Conservation (phyloP, 2,888 invertebrate species). For the Melangyna quadrimaculata region DNA sequence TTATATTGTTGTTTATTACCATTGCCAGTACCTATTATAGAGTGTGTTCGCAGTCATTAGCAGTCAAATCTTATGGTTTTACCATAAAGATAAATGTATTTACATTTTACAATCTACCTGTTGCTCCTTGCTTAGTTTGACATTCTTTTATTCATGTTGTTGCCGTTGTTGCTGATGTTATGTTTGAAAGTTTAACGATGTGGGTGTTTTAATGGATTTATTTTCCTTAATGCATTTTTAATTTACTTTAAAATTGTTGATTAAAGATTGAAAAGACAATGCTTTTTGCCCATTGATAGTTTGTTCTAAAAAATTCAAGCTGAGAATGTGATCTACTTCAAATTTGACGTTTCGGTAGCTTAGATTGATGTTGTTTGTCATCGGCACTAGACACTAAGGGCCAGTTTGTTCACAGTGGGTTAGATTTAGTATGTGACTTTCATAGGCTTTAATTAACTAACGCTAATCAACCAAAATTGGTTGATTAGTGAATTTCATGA, state of each 20-base stretch:
- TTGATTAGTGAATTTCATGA: too few species aligned
- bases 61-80: slow-evolving; percentile 48
- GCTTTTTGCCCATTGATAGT: not conserved
- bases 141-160: slow-evolving; percentile 59
- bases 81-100: slow-evolving; percentile 50
- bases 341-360: not conserved
- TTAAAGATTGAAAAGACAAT: not conserved
- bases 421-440: too few species aligned
- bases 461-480: too few species aligned
- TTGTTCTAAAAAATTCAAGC: not conserved
- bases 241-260: not conserved
- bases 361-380: too few species aligned
- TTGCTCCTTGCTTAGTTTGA: slow-evolving; percentile 34
- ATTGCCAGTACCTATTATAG: not conserved
- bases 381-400: too few species aligned
- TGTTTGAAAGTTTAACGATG: not conserved
- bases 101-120: slow-evolving; percentile 60
- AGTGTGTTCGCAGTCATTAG: slow-evolving; percentile 57
- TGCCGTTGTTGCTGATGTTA: slow-evolving; percentile 12
- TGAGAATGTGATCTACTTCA: not conserved
- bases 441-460: too few species aligned
- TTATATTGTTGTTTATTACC: slow-evolving; percentile 57
- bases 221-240: slow-evolving; percentile 1
- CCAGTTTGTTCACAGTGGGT: too few species aligned
- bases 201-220: slow-evolving; percentile 1